Conservation (phyloP, 2,113 vertebrate species). For the Formicarius rufipectus region DNA sequence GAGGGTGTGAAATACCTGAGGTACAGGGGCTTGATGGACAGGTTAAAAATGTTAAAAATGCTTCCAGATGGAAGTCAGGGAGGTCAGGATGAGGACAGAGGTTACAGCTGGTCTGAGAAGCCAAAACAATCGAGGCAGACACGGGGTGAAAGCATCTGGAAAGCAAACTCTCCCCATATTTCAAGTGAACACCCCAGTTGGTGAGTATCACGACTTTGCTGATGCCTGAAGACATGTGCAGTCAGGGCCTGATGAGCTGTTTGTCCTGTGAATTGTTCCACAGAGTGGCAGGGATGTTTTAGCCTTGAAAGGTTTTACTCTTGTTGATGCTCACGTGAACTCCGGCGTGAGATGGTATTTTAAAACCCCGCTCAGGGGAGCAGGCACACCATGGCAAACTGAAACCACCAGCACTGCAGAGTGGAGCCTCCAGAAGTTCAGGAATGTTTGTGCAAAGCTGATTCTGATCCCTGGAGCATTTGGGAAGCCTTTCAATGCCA, state of each 20-base stretch:
- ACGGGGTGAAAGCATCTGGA: not conserved
- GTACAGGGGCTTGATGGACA: not conserved
- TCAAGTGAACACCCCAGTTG: not conserved
- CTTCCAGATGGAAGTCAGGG: not conserved
- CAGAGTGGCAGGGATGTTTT: not conserved
- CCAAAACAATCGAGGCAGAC: not conserved
- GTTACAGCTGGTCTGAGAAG: not conserved
- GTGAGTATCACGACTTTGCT: not conserved
- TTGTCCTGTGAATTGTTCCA: not conserved
- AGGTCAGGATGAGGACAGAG: not conserved
- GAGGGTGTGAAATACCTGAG: not conserved
- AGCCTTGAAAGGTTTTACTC: not conserved
- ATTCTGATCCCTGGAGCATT: not conserved
- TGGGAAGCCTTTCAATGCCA: no score
- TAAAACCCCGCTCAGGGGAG: not conserved
- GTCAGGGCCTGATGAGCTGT: not conserved
- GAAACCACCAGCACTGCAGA: not conserved
- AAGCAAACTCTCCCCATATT: not conserved
- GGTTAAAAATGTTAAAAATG: not conserved
- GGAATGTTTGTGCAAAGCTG: not conserved
- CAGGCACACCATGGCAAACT: no score
- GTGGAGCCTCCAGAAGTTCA: not conserved
- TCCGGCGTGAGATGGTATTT: not conserved
- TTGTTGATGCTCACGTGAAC: not conserved
- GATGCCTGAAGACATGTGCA: not conserved